Percentiles rank a stretch among this genome's conserved stretches.
Conservation (phyloP, 2,888 invertebrate genomes). For the Muschampia plurimacula region DNA sequence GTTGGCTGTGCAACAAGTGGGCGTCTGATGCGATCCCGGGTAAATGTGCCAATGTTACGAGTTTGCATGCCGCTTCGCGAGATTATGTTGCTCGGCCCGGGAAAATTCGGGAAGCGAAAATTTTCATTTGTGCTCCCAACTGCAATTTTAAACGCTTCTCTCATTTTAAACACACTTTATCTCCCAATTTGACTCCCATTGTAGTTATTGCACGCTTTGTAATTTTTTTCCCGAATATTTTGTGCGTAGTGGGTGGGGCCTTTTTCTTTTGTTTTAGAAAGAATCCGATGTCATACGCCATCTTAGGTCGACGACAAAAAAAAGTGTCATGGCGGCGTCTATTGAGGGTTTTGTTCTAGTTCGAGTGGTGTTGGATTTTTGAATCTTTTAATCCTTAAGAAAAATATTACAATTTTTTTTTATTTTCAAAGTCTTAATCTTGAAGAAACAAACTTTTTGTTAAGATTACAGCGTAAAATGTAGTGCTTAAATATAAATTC, state of each 20-base stretch:
- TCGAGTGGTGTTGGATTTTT: conserved; percentile 37
- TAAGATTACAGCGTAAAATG: not conserved
- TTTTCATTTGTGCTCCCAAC: not conserved
- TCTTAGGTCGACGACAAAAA: conserved; percentile 81
- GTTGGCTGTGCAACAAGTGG: conserved; percentile 82
- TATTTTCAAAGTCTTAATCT: not conserved
- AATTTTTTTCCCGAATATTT: conserved; percentile 50
- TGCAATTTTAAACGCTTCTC: conserved; percentile 56
- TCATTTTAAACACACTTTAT: conserved; percentile 45
- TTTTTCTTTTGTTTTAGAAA: conserved; percentile 80
- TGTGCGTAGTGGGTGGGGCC: conserved; percentile 70
- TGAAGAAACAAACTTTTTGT: not conserved
- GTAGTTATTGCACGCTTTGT: conserved; percentile 43
- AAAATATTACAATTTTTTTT: not conserved
- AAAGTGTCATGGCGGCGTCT: conserved; percentile 81
- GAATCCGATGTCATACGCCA: conserved; percentile 70
- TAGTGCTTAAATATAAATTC: too few relatives aligned
- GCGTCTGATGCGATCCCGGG: conserved; percentile 79
- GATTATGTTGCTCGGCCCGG: conserved; percentile 65
- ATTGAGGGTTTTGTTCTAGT: conserved; percentile 48
- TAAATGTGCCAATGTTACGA: conserved; percentile 80
- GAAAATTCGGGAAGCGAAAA: conserved; percentile 56
- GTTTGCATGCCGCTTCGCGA: conserved; percentile 79
- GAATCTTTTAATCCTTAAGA: conserved; percentile 15
- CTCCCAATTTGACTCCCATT: conserved; percentile 41